Percentiles rank a stretch among this genome's conserved stretches.
Evolutionary conservation across 2,797 vertebrate species (phyloP).

Genomic region (Neoniphon sammara): DNA sequence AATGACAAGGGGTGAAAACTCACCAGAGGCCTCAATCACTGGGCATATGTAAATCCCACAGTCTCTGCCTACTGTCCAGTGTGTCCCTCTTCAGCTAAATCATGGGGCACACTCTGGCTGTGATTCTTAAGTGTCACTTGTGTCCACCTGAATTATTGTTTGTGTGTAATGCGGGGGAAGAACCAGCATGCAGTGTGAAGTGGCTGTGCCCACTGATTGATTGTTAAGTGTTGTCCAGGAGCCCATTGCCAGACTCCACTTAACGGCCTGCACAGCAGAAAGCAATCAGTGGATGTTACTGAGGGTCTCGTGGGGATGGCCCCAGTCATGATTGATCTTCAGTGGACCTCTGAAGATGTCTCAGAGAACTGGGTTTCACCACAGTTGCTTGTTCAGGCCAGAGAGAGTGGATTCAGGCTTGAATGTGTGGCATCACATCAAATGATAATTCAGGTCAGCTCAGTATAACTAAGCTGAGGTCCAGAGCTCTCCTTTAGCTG

Average conservation of each 20-base stretch:
- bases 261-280: conserved; percentile 84
- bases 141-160: conserved; percentile 86
- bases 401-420: conserved; percentile 60
- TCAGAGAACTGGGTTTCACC: conserved; percentile 73
- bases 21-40: conserved; percentile 54
- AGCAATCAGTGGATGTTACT: conserved; percentile 88
- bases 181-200: conserved; percentile 75
- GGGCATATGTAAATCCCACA: conserved; percentile 75
- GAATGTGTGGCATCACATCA: conserved; percentile 48
- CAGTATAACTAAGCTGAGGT: conserved; percentile 21
- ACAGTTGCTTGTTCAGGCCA: conserved; percentile 64
- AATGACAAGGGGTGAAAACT: conserved; percentile 65
- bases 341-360: conserved; percentile 81
- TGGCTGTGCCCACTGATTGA: conserved; percentile 84
- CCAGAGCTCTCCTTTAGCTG: conserved; percentile 11
- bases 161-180: conserved; percentile 80
- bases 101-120: conserved; percentile 64
- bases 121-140: conserved; percentile 84
- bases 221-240: conserved; percentile 89
- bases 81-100: conserved; percentile 70
- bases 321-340: conserved; percentile 84
- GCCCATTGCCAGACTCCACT: conserved; percentile 84
- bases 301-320: conserved; percentile 83
- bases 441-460: conserved; percentile 56
- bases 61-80: conserved; percentile 59